Evolutionary conservation across 37 sponge, comb jelly and placozoan species (phyloP).

Genomic region (Agelas oroides): DNA sequence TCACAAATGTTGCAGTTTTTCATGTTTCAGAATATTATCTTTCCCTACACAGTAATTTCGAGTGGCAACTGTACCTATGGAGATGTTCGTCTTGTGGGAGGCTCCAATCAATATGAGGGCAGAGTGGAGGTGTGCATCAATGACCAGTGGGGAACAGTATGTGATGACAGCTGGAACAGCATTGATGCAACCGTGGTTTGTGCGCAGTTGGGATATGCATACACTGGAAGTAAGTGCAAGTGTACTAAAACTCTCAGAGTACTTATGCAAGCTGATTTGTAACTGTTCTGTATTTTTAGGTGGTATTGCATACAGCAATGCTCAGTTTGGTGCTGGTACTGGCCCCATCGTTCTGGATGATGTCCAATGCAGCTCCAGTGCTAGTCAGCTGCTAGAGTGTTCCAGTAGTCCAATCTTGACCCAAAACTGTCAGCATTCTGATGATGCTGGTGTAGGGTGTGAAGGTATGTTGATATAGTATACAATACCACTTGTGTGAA

Average conservation of each 20-base stretch:
- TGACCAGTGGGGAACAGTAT: not conserved
- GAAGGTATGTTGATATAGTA: not conserved
- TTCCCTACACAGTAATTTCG: not conserved
- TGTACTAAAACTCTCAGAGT: not conserved
- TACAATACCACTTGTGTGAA: not conserved
- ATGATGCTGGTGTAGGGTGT: constrained; percentile 28
- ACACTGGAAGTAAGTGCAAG: not conserved
- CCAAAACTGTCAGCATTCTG: not conserved
- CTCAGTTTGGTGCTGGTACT: constrained; percentile 12
- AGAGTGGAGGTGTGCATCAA: constrained; percentile 17
- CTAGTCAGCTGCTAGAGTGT: not conserved
- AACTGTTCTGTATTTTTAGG: too few relatives aligned
- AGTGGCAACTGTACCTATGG: constrained; percentile 4
- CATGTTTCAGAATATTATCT: not conserved
- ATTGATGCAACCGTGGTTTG: not conserved
- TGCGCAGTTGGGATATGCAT: not conserved
- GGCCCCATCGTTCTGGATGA: constrained; percentile 11
- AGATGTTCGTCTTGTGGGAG: constrained; percentile 19
- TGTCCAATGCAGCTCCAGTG: not conserved
- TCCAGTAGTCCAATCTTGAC: not conserved
- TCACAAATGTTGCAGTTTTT: not conserved
- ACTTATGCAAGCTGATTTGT: too few relatives aligned
- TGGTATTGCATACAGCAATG: constrained; percentile 18
- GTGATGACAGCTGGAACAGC: not conserved
- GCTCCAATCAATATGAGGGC: constrained; percentile 11